Conservation (phyloP, 30 jellyfish, hydroid and myxozoan genomes). For the Phacellophora camtschatica region DNA sequence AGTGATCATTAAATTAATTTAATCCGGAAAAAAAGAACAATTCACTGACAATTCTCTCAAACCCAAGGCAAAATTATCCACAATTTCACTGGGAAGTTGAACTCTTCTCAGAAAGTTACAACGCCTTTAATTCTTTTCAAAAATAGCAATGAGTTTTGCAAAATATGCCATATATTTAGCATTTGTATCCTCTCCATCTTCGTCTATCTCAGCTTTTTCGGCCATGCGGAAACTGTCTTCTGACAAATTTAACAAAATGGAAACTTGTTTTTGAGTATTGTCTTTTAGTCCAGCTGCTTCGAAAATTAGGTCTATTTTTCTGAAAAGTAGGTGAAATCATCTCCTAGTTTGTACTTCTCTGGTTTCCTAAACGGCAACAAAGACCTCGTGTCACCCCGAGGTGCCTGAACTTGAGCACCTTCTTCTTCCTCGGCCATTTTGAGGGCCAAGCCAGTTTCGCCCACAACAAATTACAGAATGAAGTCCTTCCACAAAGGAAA, state of each 20-base stretch:
- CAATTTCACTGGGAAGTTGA: background rate
- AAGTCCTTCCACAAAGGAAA: no score
- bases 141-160: background rate
- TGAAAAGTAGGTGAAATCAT: background rate
- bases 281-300: background rate
- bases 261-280: background rate
- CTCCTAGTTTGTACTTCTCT: background rate
- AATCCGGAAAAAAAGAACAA: background rate
- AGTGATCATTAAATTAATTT: no score
- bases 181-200: no score
- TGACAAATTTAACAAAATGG: background rate
- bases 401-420: no score
- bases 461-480: no score
- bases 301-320: background rate
- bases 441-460: no score
- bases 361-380: background rate
- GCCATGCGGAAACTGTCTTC: background rate
- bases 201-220: no score
- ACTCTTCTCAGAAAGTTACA: background rate
- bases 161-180: no score
- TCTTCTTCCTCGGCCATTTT: no score
- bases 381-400: background rate
- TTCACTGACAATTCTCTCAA: background rate
- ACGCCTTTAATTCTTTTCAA: background rate
- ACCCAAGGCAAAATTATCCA: background rate